Conservation (phyloP, 2,888 invertebrate species). For the Chrysolina americana region DNA sequence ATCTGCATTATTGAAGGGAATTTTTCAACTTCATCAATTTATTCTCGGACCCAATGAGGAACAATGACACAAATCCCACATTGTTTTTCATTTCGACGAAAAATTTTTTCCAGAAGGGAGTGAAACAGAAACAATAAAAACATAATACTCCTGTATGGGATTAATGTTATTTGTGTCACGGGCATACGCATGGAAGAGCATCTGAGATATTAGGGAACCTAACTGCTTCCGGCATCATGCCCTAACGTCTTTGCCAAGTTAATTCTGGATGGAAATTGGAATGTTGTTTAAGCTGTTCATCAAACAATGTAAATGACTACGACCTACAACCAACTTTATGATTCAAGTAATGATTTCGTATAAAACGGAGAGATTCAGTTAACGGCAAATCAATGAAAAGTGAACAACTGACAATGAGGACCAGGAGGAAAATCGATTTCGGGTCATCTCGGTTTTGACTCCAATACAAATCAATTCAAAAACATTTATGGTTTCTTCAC, state of each 20-base stretch:
- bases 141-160: not conserved
- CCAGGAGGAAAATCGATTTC: too few species aligned
- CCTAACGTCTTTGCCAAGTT: conserved; percentile 14
- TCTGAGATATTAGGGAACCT: conserved; percentile 16
- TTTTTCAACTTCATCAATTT: too few species aligned
- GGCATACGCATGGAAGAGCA: conserved; percentile 6
- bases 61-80: too few species aligned
- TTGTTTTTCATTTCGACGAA: not conserved
- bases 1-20: too few species aligned
- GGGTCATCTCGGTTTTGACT: too few species aligned
- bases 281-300: conserved; percentile 13
- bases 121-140: not conserved
- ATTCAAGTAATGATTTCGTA: not conserved
- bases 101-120: not conserved
- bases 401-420: too few species aligned
- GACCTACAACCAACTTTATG: not conserved
- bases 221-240: conserved; percentile 14
- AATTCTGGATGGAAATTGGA: conserved; percentile 11
- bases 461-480: too few species aligned
- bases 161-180: not conserved
- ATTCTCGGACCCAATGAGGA: too few species aligned
- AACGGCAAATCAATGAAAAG: too few species aligned
- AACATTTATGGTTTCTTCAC: too few species aligned
- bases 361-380: too few species aligned
- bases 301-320: not conserved